These are phyloP conservation scores for Bombyx mori DNA, from an alignment of 1,140 invertebrate genomes.

Conservation along the genomic window ASM3026992v2 NC_085122.1:4931501-4932000, in stretches of 20 bases:
- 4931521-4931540: no score
- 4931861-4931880: constrained; percentile 58
- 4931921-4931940: constrained; percentile 49
- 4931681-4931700: constrained; percentile 85
- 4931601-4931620: neutral
- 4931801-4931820: constrained; percentile 74
- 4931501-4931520: no score
- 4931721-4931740: constrained; percentile 83
- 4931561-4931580: no score
- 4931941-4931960: constrained; percentile 46
- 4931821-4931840: constrained; percentile 81
- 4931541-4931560: no score
- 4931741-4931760: constrained; percentile 83
- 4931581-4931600: neutral
- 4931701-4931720: constrained; percentile 83
- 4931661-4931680: constrained; percentile 82
- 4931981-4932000: constrained; percentile 62
- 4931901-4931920: constrained; percentile 44
- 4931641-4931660: constrained; percentile 58
- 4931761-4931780: constrained; percentile 77
- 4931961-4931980: constrained; percentile 62
- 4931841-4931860: constrained; percentile 75
- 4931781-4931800: constrained; percentile 77
- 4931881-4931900: constrained; percentile 68
- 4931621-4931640: no score